These are phyloP conservation scores for Aelia acuminata DNA, from an alignment of 2,888 invertebrate genomes.

Conservation along the genomic window DNA sequence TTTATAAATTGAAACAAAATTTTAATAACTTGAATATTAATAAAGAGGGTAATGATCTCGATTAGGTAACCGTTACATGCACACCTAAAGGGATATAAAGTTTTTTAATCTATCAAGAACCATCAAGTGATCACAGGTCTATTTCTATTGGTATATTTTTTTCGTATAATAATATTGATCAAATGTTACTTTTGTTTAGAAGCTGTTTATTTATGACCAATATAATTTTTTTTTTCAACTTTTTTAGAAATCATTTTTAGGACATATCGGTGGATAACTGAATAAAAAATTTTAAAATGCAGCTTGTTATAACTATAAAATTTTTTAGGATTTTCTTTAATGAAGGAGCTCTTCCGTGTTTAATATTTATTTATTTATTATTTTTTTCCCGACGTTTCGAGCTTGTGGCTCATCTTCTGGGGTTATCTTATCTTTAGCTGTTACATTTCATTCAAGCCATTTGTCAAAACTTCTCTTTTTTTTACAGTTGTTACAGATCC, in stretches of 20 bases:
- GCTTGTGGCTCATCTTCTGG: too few relatives aligned
- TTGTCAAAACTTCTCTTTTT: too few relatives aligned
- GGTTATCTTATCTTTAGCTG: too few relatives aligned
- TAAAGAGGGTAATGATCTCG: neutral
- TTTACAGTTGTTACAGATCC: too few relatives aligned
- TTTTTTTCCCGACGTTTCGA: too few relatives aligned
- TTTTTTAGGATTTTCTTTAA: too few relatives aligned
- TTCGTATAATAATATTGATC: neutral
- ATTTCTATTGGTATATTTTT: neutral
- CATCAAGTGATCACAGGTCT: neutral
- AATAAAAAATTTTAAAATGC: neutral
- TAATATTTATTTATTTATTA: too few relatives aligned
- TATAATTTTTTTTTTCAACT: neutral
- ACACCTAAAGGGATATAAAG: neutral
- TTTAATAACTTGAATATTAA: neutral
- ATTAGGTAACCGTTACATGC: neutral
- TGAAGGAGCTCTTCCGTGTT: too few relatives aligned
- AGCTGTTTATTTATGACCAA: neutral
- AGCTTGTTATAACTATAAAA: too few relatives aligned
- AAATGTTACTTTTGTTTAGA: neutral
- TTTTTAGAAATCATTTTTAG: neutral
- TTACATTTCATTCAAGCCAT: too few relatives aligned
- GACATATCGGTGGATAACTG: neutral
- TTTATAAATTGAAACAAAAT: neutral
- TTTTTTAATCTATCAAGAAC: neutral